Conservation (phyloP, 2,113 vertebrate genomes). For the Sinocyclocheilus maitianheensis region DNA sequence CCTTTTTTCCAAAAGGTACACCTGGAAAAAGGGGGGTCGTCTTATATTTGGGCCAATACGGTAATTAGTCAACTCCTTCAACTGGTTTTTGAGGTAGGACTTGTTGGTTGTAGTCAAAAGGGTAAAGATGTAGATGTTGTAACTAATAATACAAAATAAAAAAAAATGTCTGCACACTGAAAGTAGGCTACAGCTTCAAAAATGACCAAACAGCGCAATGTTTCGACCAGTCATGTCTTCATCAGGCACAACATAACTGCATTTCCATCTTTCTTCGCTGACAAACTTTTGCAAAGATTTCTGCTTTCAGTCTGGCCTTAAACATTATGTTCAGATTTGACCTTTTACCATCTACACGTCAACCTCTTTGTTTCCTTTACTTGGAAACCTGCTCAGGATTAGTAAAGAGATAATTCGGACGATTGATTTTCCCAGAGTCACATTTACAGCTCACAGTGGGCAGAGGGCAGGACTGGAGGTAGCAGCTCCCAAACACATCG, state of each 20-base stretch:
- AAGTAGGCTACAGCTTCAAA: background rate
- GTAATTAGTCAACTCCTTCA: background rate
- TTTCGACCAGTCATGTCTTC: background rate
- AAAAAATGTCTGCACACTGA: too few relatives aligned
- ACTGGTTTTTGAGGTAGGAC: background rate
- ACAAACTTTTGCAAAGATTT: background rate
- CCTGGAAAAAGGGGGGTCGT: too few relatives aligned
- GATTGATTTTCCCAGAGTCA: conserved; percentile 34
- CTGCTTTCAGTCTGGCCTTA: background rate
- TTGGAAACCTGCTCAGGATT: background rate
- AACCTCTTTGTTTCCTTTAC: background rate
- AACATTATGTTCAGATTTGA: background rate
- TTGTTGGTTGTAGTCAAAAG: background rate
- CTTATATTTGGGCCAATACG: too few relatives aligned
- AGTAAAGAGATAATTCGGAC: background rate
- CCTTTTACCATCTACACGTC: background rate
- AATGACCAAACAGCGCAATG: background rate
- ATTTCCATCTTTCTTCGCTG: background rate
- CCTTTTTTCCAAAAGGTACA: too few relatives aligned
- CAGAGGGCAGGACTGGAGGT: background rate
- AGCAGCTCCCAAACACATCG: conserved; percentile 20
- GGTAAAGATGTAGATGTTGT: background rate
- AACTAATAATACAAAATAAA: too few relatives aligned
- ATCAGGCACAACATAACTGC: too few relatives aligned
- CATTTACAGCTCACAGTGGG: conserved; percentile 11